Conservation (phyloP, 2,888 invertebrate species). For the Mimachlamys varia region DNA sequence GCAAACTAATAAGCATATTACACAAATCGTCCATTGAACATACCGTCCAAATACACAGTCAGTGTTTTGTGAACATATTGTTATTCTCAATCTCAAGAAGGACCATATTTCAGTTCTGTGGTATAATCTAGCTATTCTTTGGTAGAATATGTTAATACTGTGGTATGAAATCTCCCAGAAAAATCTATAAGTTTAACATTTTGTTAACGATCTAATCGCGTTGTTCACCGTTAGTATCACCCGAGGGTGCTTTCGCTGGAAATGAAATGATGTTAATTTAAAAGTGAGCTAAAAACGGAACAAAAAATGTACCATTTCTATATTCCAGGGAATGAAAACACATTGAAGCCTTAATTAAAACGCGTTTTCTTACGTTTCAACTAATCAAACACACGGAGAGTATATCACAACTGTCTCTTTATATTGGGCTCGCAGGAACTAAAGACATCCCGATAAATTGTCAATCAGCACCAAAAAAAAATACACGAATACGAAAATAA, state of each 20-base stretch:
- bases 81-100: too few species aligned
- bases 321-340: neutral
- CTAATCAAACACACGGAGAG: neutral
- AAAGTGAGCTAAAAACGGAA: neutral
- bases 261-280: slow-evolving; percentile 4
- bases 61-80: too few species aligned
- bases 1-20: too few species aligned
- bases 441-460: neutral
- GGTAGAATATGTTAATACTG: too few species aligned
- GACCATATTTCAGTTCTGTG: too few species aligned
- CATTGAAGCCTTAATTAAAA: neutral
- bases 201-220: neutral
- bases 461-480: neutral
- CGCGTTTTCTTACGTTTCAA: neutral
- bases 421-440: neutral
- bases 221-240: neutral
- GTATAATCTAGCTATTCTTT: too few species aligned
- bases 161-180: too few species aligned
- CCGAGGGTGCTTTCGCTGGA: neutral
- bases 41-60: too few species aligned
- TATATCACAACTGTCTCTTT: neutral
- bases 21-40: too few species aligned
- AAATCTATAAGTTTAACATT: too few species aligned
- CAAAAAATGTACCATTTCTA: neutral
- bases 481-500: neutral